Conservation (phyloP, 2,113 vertebrate genomes). For the Limanda limanda region DNA sequence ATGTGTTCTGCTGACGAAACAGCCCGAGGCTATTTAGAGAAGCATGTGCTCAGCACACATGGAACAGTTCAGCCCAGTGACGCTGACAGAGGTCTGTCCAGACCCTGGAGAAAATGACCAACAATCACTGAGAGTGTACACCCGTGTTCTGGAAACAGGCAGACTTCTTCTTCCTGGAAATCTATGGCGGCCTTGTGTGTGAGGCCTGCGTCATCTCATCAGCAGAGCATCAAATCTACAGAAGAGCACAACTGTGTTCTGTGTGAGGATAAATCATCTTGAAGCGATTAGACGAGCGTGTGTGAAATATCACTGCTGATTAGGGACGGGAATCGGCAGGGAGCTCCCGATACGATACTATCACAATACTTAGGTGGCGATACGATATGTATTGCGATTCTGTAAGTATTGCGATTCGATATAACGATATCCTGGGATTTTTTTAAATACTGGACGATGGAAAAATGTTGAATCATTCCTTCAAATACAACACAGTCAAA, state of each 20-base stretch:
- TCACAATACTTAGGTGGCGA: too few species aligned
- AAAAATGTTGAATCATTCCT: too few species aligned
- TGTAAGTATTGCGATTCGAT: too few species aligned
- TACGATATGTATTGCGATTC: too few species aligned
- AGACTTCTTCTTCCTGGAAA: constrained; percentile 49
- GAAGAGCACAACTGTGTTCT: constrained; percentile 24
- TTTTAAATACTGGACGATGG: too few species aligned
- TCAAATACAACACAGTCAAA: too few species aligned
- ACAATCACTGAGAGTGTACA: constrained; percentile 31
- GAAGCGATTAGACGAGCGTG: constrained; percentile 45
- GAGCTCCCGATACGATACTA: too few species aligned
- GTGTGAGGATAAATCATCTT: constrained; percentile 33
- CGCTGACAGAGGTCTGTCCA: constrained; percentile 27
- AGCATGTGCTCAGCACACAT: constrained; percentile 65
- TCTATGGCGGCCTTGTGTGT: constrained; percentile 4
- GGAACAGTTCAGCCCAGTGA: constrained; percentile 58
- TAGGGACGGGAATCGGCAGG: too few species aligned
- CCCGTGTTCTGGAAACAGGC: constrained; percentile 3
- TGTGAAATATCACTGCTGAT: not conserved
- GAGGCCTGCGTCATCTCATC: constrained; percentile 19
- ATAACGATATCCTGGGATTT: too few species aligned
- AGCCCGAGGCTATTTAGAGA: constrained; percentile 56
- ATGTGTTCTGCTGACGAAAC: constrained; percentile 44
- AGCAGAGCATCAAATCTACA: constrained; percentile 26
- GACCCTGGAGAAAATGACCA: constrained; percentile 53